phyloP scores from a whole-genome alignment of 2,797 vertebrate species.

The Petrocephalus sullivani region DNA sequence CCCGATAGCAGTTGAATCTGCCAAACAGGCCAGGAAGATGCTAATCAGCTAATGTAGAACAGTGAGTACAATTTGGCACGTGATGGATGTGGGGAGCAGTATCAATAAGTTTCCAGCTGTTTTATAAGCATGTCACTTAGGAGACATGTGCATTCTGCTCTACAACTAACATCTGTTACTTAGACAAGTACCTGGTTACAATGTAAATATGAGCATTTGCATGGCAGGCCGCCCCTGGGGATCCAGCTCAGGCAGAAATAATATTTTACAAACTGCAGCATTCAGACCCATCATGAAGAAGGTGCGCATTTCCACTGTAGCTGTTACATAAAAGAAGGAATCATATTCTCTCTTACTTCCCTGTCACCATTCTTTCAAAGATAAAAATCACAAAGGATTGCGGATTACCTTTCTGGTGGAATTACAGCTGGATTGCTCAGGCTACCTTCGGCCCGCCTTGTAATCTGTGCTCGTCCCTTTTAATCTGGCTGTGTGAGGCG shows the following conservation, averaged over 20 bases:
- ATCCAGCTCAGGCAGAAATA: neutral
- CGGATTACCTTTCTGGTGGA: conserved; percentile 54
- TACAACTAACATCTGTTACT: neutral
- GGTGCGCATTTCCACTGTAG: neutral
- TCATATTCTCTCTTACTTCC: neutral
- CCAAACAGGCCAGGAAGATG: neutral
- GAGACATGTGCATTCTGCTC: neutral
- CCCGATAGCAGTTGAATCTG: neutral
- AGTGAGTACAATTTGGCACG: neutral
- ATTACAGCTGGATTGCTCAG: conserved; percentile 49
- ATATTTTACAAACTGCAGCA: neutral
- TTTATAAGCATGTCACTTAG: neutral
- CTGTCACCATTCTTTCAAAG: neutral
- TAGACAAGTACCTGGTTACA: neutral
- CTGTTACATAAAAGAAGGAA: neutral
- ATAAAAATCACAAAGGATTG: neutral
- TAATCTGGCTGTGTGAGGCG: conserved; percentile 57
- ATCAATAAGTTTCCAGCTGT: neutral
- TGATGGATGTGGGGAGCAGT: neutral
- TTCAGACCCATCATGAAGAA: neutral
- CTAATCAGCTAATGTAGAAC: neutral
- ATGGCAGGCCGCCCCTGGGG: neutral
- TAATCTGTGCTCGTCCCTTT: conserved; percentile 59
- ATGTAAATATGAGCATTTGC: neutral
- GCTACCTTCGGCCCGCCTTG: conserved; percentile 43